Percentiles rank a stretch among this genome's conserved stretches.
Conservation (phyloP, 2,797 vertebrate genomes). For the Enteromius afrohamiltoni region DNA sequence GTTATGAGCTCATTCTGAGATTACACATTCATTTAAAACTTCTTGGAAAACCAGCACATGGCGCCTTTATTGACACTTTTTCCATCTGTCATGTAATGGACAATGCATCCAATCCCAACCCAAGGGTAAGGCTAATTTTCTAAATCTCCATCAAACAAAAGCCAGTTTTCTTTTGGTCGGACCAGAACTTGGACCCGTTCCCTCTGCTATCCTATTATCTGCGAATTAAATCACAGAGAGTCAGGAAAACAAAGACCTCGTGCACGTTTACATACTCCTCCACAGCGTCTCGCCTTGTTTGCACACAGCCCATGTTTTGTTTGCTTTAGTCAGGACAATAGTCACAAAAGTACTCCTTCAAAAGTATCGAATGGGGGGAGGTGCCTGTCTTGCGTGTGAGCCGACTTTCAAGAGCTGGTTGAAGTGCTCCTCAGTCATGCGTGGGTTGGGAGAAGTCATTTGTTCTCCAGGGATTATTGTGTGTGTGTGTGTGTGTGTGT, state of each 20-base stretch:
- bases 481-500: slow-evolving; percentile 32
- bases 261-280: slow-evolving; percentile 42
- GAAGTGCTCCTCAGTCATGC: slow-evolving; percentile 71
- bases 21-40: not conserved
- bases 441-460: slow-evolving; percentile 75
- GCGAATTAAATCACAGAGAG: slow-evolving; percentile 33
- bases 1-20: slow-evolving; percentile 3
- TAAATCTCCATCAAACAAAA: slow-evolving; percentile 31
- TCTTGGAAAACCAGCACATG: not conserved
- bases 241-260: slow-evolving; percentile 46
- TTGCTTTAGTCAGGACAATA: slow-evolving; percentile 72
- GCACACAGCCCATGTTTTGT: slow-evolving; percentile 76
- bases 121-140: slow-evolving; percentile 23
- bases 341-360: slow-evolving; percentile 69
- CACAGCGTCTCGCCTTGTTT: slow-evolving; percentile 68
- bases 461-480: slow-evolving; percentile 65
- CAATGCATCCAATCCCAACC: slow-evolving; percentile 13
- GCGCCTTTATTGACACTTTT: slow-evolving; percentile 15
- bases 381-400: slow-evolving; percentile 68
- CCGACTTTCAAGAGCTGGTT: slow-evolving; percentile 74
- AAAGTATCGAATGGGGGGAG: slow-evolving; percentile 73
- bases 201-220: slow-evolving; percentile 34
- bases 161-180: not conserved
- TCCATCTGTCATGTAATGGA: slow-evolving; percentile 10
- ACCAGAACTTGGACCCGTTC: slow-evolving; percentile 31